Base-by-base conservation (phyloP, 2,113 vertebrate species). In the Chaetops frenatus region DNA sequence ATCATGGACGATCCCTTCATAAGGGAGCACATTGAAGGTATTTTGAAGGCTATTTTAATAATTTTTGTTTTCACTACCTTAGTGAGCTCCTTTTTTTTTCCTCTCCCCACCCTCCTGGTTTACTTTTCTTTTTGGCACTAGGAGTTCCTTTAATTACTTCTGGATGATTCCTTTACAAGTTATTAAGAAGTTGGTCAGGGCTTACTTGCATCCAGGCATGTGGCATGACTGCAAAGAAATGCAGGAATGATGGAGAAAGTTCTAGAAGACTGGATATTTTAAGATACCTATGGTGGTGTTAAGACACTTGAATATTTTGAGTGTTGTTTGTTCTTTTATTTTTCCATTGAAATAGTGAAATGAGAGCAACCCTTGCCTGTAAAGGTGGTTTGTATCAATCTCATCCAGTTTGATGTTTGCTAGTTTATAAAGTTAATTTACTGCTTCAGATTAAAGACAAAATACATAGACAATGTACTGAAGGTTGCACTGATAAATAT, bases 1-100 rank as follows among this genome's bases (percentile, higher is more conserved):
- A 99, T 99, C 98, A 99, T 99, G 99, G 99, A 99, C 27, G 99
- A 99, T 96, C 99, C 99, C 92, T 99, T 99, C 97, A 99, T 99
- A 97, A 98, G 99, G 97, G 99, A 99, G 90, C 99, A 99, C 97
- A 99, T 99, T 97, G 99, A 99, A 98, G 99, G 99, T 99, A 98
- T 97, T 71, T 91, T 77, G 16, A 56, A 86, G 47, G 28, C 77
- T 71, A 1, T 81, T 81, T 79, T 58, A 78, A 44, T 90, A 1
- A 14, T 62, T 80, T 67, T 53, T 69, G 20, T 27, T 72, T 81
- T 38, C 24, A 38, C 23, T 66, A 6, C 36, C 36, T 79, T 85
- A 33, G 8, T 71, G 62, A 84, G 25, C 10, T 67, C 38, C 18
- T 31, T 44, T 51, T 15, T 28, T 33, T 33, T 67, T 1, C 5